Evolutionary conservation across 1,140 invertebrate genomes (phyloP).

Genomic region (Plectrocnemia conspersa): DNA sequence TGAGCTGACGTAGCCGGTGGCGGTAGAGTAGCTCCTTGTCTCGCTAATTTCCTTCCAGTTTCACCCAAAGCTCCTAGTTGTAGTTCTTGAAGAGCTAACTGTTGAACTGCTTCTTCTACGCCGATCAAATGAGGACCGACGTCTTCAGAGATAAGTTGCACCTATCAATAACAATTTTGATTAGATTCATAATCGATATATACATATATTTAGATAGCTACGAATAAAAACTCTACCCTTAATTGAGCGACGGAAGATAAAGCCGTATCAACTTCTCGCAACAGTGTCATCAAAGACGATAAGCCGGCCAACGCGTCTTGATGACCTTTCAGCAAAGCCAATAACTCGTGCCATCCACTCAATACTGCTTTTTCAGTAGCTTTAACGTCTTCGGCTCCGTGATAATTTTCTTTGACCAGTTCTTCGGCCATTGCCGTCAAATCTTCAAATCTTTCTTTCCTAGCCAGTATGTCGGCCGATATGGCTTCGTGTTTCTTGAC

Average conservation of each 20-base stretch:
- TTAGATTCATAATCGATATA: background rate
- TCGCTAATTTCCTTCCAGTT: conserved; percentile 69
- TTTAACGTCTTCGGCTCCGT: conserved; percentile 78
- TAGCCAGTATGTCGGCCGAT: conserved; percentile 90
- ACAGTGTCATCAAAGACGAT: conserved; percentile 74
- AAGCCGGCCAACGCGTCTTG: conserved; percentile 72
- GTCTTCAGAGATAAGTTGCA: conserved; percentile 80
- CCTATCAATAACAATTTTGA: conserved; percentile 47
- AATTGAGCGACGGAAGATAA: conserved; percentile 76
- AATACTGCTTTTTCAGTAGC: conserved; percentile 82
- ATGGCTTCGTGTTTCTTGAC: conserved; percentile 99
- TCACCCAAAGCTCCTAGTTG: conserved; percentile 85
- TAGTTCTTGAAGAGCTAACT: conserved; percentile 86
- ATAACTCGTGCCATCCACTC: conserved; percentile 79
- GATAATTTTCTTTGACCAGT: conserved; percentile 86
- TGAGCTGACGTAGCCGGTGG: conserved; percentile 55
- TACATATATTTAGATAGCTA: background rate
- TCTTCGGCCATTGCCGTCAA: conserved; percentile 88
- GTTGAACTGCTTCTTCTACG: conserved; percentile 90
- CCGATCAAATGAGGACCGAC: conserved; percentile 87
- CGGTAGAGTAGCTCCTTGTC: conserved; percentile 57
- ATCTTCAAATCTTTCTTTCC: conserved; percentile 84
- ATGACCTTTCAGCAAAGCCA: conserved; percentile 82
- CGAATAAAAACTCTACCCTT: conserved; percentile 51
- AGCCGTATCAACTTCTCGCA: conserved; percentile 90